Evolutionary conservation across 1,140 invertebrate genomes (phyloP).

Genomic region (Trichonephila clavata): DNA sequence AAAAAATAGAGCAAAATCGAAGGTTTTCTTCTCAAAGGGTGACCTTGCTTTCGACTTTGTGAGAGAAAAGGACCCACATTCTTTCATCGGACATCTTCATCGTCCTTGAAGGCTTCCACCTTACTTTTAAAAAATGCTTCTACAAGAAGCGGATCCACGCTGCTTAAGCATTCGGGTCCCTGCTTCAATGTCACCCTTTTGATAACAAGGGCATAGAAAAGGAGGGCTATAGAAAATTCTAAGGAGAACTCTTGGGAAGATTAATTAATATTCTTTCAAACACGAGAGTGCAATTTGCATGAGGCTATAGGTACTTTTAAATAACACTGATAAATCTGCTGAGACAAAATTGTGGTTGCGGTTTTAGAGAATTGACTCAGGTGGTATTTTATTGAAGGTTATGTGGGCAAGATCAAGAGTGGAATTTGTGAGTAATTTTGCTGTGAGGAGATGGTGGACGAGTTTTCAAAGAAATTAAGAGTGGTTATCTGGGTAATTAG

Average conservation of each 20-base stretch:
- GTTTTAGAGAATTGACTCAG: not conserved
- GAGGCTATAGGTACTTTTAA: not conserved
- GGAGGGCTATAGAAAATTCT: not conserved
- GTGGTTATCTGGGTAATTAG: not conserved
- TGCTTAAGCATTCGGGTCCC: slow-evolving; percentile 40
- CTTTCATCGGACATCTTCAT: not conserved
- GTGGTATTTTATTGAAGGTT: not conserved
- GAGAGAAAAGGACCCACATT: not conserved
- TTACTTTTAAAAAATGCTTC: not conserved
- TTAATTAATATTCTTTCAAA: not conserved
- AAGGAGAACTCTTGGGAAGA: not conserved
- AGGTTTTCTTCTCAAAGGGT: not conserved
- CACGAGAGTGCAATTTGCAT: not conserved
- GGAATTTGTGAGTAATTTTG: not conserved
- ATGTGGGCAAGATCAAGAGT: not conserved
- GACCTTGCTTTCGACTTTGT: slow-evolving; percentile 8
- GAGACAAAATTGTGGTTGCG: not conserved
- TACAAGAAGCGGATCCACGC: slow-evolving; percentile 41
- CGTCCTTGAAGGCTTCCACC: not conserved
- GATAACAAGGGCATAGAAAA: not conserved
- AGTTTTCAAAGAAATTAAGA: not conserved
- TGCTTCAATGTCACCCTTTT: slow-evolving; percentile 46
- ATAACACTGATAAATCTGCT: not conserved
- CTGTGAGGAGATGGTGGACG: too few relatives aligned
- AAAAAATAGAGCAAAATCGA: slow-evolving; percentile 14